Percentiles rank a stretch among this genome's conserved stretches.
Evolutionary conservation across 2,797 vertebrate species (phyloP).

Genomic region (Hemibagrus guttatus): DNA sequence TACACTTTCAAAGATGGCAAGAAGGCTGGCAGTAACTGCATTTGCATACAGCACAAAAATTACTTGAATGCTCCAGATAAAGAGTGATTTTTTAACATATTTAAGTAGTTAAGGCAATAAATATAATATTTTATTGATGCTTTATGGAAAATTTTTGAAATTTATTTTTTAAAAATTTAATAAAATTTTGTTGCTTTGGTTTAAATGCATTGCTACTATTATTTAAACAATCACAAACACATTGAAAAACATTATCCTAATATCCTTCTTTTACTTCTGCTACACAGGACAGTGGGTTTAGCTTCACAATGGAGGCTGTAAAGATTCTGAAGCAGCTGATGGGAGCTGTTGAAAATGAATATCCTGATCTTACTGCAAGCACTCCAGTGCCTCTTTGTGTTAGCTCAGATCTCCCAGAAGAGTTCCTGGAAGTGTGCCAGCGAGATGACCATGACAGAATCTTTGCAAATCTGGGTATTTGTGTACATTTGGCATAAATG

Average conservation of each 20-base stretch:
- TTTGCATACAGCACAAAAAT: not conserved
- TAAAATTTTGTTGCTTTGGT: not conserved
- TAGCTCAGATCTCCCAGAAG: conserved; percentile 64
- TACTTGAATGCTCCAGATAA: not conserved
- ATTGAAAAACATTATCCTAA: not conserved
- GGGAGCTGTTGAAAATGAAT: conserved; percentile 33
- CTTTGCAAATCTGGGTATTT: conserved; percentile 67
- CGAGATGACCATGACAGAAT: conserved; percentile 39
- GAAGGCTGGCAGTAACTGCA: not conserved
- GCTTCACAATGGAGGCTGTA: conserved; percentile 69
- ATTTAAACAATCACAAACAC: not conserved
- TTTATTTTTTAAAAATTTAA: not conserved
- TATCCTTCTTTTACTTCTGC: not conserved
- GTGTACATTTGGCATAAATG: not conserved
- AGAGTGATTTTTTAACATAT: not conserved
- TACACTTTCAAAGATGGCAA: not conserved
- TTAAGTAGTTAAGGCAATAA: not conserved
- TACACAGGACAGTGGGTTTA: conserved; percentile 64
- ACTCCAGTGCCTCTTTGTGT: conserved; percentile 51
- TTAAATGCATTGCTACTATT: not conserved
- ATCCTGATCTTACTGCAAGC: conserved; percentile 35
- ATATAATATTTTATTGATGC: not conserved
- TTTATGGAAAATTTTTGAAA: not conserved
- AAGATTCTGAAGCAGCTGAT: conserved; percentile 69
- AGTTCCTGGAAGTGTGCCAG: conserved; percentile 65